Percentiles rank a stretch among this genome's conserved stretches.
Evolutionary conservation across 2,888 invertebrate species (phyloP).

Genomic region (Mayetiola destructor): DNA sequence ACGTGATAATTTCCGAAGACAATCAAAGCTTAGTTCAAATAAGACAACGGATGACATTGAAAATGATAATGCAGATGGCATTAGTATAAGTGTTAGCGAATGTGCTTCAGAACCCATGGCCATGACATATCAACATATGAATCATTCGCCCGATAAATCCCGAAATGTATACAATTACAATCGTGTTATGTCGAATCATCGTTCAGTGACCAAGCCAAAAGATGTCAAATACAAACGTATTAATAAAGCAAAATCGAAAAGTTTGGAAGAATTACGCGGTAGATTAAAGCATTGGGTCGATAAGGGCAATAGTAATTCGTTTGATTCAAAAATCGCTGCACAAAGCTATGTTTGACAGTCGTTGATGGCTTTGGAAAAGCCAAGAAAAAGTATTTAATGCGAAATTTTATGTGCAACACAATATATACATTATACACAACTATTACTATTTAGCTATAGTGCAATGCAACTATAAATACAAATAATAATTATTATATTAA

Average conservation of each 20-base stretch:
- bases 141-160: constrained; percentile 14
- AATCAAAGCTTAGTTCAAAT: constrained; percentile 32
- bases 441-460: background rate
- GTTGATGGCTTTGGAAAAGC: constrained; percentile 17
- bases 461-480: background rate
- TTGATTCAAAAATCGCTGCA: constrained; percentile 25
- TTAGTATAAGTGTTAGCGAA: background rate
- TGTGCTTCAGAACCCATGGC: background rate
- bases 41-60: constrained; percentile 26
- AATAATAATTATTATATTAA: too few relatives aligned
- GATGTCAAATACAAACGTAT: constrained; percentile 84
- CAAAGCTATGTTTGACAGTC: constrained; percentile 45
- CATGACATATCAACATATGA: background rate
- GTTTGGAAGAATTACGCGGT: constrained; percentile 68
- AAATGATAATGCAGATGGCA: constrained; percentile 17
- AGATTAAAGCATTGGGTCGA: constrained; percentile 75
- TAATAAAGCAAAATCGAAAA: constrained; percentile 81
- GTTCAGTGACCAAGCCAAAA: constrained; percentile 79
- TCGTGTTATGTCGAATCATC: constrained; percentile 78
- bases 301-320: constrained; percentile 43
- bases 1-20: constrained; percentile 35
- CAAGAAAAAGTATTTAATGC: constrained; percentile 11
- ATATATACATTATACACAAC: too few relatives aligned
- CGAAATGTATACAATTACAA: constrained; percentile 57
- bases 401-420: background rate